A percentile compares a stretch with the other conserved stretches of the same genome.
Evolutionary conservation across 1,140 invertebrate species (phyloP).

Genomic region (Drosophila watanabei): DNA sequence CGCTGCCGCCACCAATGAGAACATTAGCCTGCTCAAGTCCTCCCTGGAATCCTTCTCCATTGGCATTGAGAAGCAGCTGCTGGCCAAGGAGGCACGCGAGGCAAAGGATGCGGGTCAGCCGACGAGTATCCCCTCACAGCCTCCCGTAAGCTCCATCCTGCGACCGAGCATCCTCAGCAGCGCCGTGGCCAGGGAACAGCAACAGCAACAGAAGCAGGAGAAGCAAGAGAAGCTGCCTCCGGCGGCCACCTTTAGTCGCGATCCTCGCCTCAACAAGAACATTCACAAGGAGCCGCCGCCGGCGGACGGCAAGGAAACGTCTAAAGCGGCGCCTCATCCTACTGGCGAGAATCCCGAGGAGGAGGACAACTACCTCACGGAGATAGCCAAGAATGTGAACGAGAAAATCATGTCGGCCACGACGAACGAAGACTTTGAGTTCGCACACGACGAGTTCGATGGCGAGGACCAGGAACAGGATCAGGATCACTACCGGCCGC

Average conservation of each 20-base stretch:
- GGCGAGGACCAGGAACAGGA: constrained; percentile 43
- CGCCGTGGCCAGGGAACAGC: constrained; percentile 37
- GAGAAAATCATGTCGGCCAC: constrained; percentile 84
- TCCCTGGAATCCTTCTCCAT: constrained; percentile 81
- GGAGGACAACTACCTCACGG: constrained; percentile 83
- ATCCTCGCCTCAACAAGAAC: constrained; percentile 82
- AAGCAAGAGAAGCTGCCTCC: constrained; percentile 5
- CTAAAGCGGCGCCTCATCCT: neutral
- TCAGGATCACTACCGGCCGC: constrained; percentile 60
- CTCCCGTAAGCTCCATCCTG: constrained; percentile 37
- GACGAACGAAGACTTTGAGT: constrained; percentile 78
- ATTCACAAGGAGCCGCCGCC: constrained; percentile 69
- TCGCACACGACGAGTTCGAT: constrained; percentile 80
- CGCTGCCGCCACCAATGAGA: constrained; percentile 41
- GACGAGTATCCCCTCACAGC: too few species aligned
- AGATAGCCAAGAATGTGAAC: constrained; percentile 84
- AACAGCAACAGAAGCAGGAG: constrained; percentile 23
- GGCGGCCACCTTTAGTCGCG: constrained; percentile 69
- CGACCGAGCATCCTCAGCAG: constrained; percentile 64
- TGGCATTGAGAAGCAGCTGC: constrained; percentile 77
- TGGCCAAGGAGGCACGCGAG: constrained; percentile 57
- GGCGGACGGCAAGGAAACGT: neutral
- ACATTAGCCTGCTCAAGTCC: constrained; percentile 76
- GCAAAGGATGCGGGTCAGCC: constrained; percentile 53
- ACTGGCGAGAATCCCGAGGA: constrained; percentile 54